These are phyloP conservation scores for Trissolcus japonicus DNA, from an alignment of 2,888 invertebrate species.

Conservation along the genomic window DNA sequence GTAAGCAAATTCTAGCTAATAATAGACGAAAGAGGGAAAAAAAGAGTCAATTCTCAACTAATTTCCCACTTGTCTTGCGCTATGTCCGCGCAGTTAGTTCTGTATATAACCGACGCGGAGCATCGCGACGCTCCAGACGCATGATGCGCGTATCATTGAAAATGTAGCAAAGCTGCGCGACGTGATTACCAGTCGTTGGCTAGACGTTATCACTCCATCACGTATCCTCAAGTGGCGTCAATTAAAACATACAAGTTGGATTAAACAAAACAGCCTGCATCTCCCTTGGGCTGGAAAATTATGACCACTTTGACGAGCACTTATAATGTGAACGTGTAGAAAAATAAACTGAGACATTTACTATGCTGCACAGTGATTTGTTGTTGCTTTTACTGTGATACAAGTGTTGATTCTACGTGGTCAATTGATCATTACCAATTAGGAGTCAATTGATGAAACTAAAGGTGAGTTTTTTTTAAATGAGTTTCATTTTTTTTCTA, in stretches of 20 bases:
- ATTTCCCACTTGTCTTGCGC: slow-evolving; percentile 47
- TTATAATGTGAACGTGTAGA: too few relatives aligned
- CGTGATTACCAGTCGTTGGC: slow-evolving; percentile 30
- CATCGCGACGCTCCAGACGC: slow-evolving; percentile 72
- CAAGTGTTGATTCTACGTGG: slow-evolving; percentile 1
- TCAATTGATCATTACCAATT: too few relatives aligned
- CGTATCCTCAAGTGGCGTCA: slow-evolving; percentile 34
- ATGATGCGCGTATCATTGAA: slow-evolving; percentile 68
- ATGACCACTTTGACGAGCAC: too few relatives aligned
- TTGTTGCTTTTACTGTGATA: slow-evolving; percentile 14
- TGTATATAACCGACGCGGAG: slow-evolving; percentile 70
- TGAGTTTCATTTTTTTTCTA: too few relatives aligned
- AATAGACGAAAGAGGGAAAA: slow-evolving; percentile 6
- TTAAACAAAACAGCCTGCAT: too few relatives aligned
- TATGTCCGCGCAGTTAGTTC: slow-evolving; percentile 70
- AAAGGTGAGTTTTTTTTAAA: too few relatives aligned
- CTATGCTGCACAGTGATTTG: slow-evolving; percentile 11
- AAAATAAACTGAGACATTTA: neutral
- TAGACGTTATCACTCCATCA: slow-evolving; percentile 22
- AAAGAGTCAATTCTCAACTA: slow-evolving; percentile 36
- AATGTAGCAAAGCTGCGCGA: slow-evolving; percentile 64
- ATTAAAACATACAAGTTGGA: too few relatives aligned
- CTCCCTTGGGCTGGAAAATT: too few relatives aligned
- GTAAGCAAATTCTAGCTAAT: neutral
- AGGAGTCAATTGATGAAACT: too few relatives aligned